Conservation (phyloP, 1,140 invertebrate species). For the Brachionus asplanchnoidis region DNA sequence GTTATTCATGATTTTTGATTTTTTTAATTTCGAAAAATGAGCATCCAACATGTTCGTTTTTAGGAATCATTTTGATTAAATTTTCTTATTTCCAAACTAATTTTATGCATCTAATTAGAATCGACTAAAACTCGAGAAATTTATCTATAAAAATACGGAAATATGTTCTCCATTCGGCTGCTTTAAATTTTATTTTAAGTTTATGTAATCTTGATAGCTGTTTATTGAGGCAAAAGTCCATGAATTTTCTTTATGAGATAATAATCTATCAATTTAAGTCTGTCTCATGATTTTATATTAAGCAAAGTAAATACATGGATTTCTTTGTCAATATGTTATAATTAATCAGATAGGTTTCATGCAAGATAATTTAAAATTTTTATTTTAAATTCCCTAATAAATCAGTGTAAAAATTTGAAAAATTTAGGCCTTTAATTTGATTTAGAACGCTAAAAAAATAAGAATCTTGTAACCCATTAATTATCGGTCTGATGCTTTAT, state of each 20-base stretch:
- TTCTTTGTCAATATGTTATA: not conserved
- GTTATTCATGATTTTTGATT: not conserved
- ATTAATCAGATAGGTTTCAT: not conserved
- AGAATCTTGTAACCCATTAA: not conserved
- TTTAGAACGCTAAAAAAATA: not conserved
- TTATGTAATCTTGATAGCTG: not conserved
- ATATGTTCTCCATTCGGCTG: not conserved
- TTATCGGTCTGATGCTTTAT: not conserved
- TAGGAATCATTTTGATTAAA: not conserved
- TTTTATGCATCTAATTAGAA: not conserved
- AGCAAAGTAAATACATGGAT: not conserved
- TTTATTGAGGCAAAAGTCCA: not conserved
- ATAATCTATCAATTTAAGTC: not conserved
- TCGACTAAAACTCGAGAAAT: not conserved
- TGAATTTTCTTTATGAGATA: not conserved
- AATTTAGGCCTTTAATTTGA: not conserved
- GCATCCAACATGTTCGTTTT: not conserved
- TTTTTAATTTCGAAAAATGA: not conserved
- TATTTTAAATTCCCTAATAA: not conserved
- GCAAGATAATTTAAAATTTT: not conserved
- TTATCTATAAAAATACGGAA: not conserved
- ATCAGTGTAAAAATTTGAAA: not conserved
- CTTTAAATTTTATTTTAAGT: not conserved
- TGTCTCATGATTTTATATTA: not conserved
- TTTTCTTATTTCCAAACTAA: not conserved